A percentile compares a stretch with the other conserved stretches of the same genome.
phyloP scores from a whole-genome alignment of 2,888 invertebrate genomes.

The Itoplectis maculator region DNA sequence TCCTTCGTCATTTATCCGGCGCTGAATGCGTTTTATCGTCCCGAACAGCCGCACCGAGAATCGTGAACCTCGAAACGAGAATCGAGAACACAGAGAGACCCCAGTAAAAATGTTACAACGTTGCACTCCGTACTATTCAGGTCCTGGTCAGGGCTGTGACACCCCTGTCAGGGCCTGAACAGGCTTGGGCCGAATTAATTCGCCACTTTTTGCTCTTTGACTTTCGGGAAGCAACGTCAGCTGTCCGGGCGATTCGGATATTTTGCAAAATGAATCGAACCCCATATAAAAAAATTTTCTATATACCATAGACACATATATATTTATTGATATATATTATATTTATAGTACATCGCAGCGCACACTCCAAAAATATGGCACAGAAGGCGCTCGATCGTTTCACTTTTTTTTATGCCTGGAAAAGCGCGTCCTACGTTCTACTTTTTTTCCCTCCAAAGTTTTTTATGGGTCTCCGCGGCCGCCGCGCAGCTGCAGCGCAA shows the following conservation, averaged over 20 bases:
- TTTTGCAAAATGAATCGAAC: slow-evolving; percentile 60
- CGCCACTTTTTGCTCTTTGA: slow-evolving; percentile 13
- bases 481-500: slow-evolving; percentile 60
- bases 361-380: slow-evolving; percentile 57
- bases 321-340: slow-evolving; percentile 5
- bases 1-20: slow-evolving; percentile 18
- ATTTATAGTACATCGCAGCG: slow-evolving; percentile 37
- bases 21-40: no score
- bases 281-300: slow-evolving; percentile 45
- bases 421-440: slow-evolving; percentile 2
- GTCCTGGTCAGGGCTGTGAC: no score
- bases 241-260: slow-evolving; percentile 26
- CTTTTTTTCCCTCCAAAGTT: slow-evolving; percentile 36
- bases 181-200: no score
- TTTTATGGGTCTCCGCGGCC: slow-evolving; percentile 60
- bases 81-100: neutral
- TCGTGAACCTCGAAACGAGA: no score
- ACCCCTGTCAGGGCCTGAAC: no score
- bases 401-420: neutral
- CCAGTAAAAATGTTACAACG: no score
- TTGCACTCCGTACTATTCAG: no score
- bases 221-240: slow-evolving; percentile 40
- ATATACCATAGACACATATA: no score
- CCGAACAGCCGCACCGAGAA: no score
- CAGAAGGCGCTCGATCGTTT: slow-evolving; percentile 54